A percentile compares a stretch with the other conserved stretches of the same genome.
These are phyloP conservation scores for Cinara cedri DNA, from an alignment of 2,888 invertebrate genomes.

Conservation along the genomic window DNA sequence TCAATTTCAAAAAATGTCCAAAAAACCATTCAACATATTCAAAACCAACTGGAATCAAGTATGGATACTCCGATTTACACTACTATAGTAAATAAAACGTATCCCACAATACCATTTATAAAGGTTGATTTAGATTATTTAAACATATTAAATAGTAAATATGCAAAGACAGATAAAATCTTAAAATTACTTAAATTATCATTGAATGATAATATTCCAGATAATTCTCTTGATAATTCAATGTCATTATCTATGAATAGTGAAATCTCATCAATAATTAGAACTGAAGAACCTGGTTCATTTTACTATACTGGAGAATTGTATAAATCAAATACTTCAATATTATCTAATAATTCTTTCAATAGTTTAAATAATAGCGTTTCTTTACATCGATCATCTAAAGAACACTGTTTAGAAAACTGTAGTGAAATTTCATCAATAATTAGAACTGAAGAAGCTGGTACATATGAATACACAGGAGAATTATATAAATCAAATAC, in stretches of 20 bases:
- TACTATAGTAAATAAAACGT: neutral
- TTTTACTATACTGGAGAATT: neutral
- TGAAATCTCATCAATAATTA: neutral
- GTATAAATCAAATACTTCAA: neutral
- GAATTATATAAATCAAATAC: neutral
- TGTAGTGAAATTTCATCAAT: neutral
- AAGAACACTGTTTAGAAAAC: neutral
- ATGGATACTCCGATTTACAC: neutral
- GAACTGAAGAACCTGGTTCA: neutral
- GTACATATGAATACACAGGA: neutral
- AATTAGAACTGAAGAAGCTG: neutral
- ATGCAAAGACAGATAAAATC: neutral
- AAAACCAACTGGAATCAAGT: conserved; percentile 2
- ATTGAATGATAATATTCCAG: neutral
- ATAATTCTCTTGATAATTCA: neutral
- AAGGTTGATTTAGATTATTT: neutral
- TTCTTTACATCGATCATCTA: neutral
- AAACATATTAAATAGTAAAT: neutral
- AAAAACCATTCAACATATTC: neutral
- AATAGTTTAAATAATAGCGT: neutral
- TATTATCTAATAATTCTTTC: neutral
- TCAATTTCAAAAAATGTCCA: neutral
- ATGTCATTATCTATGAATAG: neutral
- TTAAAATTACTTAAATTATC: neutral
- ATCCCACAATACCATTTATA: neutral